Evolutionary conservation across 1,140 invertebrate genomes (phyloP), one percentile per base, ranked within the genome.

Genomic region (Ylistrum balloti): DNA sequence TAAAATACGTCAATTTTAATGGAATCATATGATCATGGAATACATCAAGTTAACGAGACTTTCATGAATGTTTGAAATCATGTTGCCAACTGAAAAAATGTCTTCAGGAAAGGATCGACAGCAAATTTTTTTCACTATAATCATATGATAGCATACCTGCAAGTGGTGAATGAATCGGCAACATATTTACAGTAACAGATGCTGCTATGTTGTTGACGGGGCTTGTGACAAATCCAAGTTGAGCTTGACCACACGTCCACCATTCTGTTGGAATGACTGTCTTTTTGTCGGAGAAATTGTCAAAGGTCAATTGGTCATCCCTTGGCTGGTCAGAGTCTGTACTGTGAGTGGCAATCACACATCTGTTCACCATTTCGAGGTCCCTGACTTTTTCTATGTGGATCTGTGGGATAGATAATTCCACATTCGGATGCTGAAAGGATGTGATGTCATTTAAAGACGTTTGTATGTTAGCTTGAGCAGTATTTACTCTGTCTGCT

Each of bases 351-450:
- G 56, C 56, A n/a, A 74, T 74, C 5, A 74, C 56, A 74, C 56
- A 74, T 74, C 56, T 74, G 56, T 74, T 74, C n/a, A 74, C 56
- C 5, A 28, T 5, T 74, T n/a, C 22, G 5, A 74, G 22, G n/a
- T 74, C 56, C 56, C n/a, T n/a, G n/a, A 74, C 56, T 28, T 74
- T 74, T 22, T 74, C n/a, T 74, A 74, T 74, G 1, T 28, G 56
- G 28, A n/a, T 74, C 5, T 74, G 22, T 7, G 56, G 56, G 56
- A 74, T 28, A 74, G 3, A 7, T 74, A 74, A 28, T 74, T 74
- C 56, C 22, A 74, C 56, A 74, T 74, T 74, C 17, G 56, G 56
- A n/a, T 74, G 56, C n/a, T 74, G 56, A 74, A 74, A 74, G n/a
- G 56, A 28, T 3, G 5, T 9, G 22, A 74, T 74, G n/a, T 74